phyloP scores from a whole-genome alignment of 2,888 invertebrate species.

The Phyllotreta striolata region DNA sequence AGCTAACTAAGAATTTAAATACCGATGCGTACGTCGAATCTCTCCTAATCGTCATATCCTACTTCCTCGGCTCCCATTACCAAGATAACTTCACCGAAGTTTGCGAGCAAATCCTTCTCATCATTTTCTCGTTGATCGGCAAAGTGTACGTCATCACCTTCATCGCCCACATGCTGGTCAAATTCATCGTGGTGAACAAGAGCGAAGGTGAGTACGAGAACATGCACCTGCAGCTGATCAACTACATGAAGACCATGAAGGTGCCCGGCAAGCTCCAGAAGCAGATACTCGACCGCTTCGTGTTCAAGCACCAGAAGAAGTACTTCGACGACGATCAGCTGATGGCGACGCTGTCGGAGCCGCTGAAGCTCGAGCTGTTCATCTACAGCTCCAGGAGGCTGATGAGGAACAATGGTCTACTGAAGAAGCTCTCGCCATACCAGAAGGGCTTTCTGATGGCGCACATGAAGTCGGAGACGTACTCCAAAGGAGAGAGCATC shows the following conservation, averaged over 20 bases:
- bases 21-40: constrained; percentile 5
- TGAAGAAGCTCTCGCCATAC: constrained; percentile 58
- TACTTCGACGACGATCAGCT: constrained; percentile 63
- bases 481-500: constrained; percentile 57
- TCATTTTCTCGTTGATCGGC: constrained; percentile 46
- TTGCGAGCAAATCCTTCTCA: constrained; percentile 43
- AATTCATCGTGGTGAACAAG: constrained; percentile 50
- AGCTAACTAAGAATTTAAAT: constrained; percentile 1
- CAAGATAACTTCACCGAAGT: constrained; percentile 11
- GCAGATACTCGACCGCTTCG: constrained; percentile 63
- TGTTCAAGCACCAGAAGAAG: constrained; percentile 63
- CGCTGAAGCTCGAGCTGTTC: constrained; percentile 60
- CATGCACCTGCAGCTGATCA: constrained; percentile 62
- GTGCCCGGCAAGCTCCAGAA: constrained; percentile 61
- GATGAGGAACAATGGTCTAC: constrained; percentile 61
- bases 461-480: constrained; percentile 27
- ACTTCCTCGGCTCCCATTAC: constrained; percentile 24
- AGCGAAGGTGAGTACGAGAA: constrained; percentile 60
- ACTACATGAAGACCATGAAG: constrained; percentile 65
- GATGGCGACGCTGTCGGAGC: constrained; percentile 51
- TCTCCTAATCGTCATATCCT: constrained; percentile 17
- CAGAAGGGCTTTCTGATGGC: constrained; percentile 50
- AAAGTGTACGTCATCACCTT: constrained; percentile 48
- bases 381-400: constrained; percentile 61
- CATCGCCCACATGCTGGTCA: constrained; percentile 46